Evolutionary conservation across 2,888 invertebrate genomes (phyloP), one percentile per base, ranked within the genome.

Genomic region (Melieria picta): DNA sequence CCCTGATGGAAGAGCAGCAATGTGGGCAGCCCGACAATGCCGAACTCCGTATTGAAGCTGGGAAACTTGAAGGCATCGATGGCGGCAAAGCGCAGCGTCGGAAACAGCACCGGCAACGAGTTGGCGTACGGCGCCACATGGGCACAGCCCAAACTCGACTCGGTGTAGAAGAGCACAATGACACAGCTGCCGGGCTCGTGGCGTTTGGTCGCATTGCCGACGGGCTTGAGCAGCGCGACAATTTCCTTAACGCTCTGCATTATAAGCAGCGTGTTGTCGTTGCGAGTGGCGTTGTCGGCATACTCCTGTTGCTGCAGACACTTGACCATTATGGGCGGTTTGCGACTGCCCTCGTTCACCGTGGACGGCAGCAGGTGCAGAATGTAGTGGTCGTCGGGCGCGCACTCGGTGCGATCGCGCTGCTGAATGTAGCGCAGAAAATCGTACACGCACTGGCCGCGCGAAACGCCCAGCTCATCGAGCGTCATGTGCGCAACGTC

Each of bases 41-140:
- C 97, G 86, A 94, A 96, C 79, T 96, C 94, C 0, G 96, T 94
- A 87, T 96, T 97, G 65, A 96, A 94, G 74, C 93, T 91, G 82
- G 93, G 92, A 80, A 93, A 91, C 82, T 91, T 91, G 78, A 94
- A 90, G 3, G 97, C 96, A 89, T 99, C 97, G 16, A 98, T 91
- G 4, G 95, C 98, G 9, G 96, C 93, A 85, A 97, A 91, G 87
- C 93, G 93, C 0, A 99, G 89, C 79, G 92, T 91, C 1, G 96
- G 95, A 87, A 94, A 98, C 4, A 93, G 91, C 80, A 95, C 89
- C 1, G 97, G 94, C 45, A 98, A 85, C 0, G 97, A 94, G 88
- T 98, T 98, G 81, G 93, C 96, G 83, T 95, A 92, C 6, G 95
- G 95, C 1, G 97, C 97, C 7, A 96, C 94, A 83, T 93, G 91